Base-by-base conservation (phyloP, 2,113 vertebrate genomes). In the Mugil cephalus region DNA sequence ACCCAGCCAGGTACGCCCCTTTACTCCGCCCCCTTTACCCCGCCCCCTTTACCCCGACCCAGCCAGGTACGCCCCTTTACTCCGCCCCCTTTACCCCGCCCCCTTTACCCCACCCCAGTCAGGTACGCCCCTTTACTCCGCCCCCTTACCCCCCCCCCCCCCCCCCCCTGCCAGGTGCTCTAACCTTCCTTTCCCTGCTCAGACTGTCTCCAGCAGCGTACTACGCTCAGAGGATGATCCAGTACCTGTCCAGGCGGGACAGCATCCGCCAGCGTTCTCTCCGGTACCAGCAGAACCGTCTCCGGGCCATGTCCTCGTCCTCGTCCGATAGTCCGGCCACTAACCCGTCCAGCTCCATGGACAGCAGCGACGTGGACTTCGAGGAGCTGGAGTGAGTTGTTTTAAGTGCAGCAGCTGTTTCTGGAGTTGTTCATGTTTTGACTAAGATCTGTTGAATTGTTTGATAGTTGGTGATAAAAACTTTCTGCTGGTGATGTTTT, bases 171-270 rank as follows among this genome's bases (percentile, higher is more conserved):
- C 24, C 24, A 30, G 24, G 24, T 30, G 24, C 24, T 30, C 2
- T 30, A 13, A 8, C 38, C 10, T 1, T 39, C 38, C 42, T 30
- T 30, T 30, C 2, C 24, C 24, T 30, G 11, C 43, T n/a, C 93
- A 99, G 98, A 79, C 95, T 99, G 69, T 99, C 98, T 86, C 98
- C 98, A 66, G 98, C 98, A 76, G 98, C 97, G 2, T 99, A 99
- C 92, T 99, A 99, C 52, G 98, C 98, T 76, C 98, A 99, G 95
- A 96, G 98, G 81, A 98, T 99, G 97, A 99, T 99, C 94, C 98
- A 99, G 92, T 99, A 98, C 72, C 95, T 99, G 85, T 99, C 98
- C 2, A 94, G 98, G 54, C 94, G 98, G 84, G 98, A 99, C 95
- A 99, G 97, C 78, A 98, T 99, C 82, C 96, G 98, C 17, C 98